Percentiles rank a stretch among this genome's conserved stretches.
Evolutionary conservation across 2,797 vertebrate species (phyloP).

Genomic region (Phrynocephalus guinanensis): DNA sequence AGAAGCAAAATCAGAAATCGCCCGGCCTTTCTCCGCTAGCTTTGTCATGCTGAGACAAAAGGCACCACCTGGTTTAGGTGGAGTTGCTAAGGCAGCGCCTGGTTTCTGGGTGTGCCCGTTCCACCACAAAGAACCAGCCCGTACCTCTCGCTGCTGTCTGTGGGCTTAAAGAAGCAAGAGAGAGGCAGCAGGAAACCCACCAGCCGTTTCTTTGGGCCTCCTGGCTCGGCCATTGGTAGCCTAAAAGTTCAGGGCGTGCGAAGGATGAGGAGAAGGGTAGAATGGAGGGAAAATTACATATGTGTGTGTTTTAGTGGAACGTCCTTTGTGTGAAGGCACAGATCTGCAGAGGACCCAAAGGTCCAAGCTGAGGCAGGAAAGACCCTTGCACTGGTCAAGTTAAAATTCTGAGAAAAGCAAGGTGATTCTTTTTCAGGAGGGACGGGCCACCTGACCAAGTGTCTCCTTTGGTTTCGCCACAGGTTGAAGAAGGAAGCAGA

Average conservation of each 20-base stretch:
- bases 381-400: not conserved
- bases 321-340: not conserved
- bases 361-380: no score
- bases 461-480: not conserved
- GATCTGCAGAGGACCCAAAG: not conserved
- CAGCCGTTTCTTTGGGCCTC: not conserved
- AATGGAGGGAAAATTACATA: no score
- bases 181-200: not conserved
- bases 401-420: not conserved
- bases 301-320: no score
- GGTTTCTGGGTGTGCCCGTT: not conserved
- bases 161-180: not conserved
- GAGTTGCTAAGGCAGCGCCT: not conserved
- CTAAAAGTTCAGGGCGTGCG: no score
- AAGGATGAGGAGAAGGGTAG: no score
- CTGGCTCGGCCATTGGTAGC: no score
- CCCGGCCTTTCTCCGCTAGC: no score
- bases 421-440: no score
- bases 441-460: not conserved
- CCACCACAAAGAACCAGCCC: not conserved
- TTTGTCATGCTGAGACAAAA: not conserved
- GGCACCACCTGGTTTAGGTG: not conserved
- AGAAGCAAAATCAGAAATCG: not conserved
- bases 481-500: slow-evolving; percentile 1
- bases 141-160: not conserved